These are phyloP conservation scores for Podilymbus podiceps DNA, from an alignment of 2,113 vertebrate genomes.

Conservation along the genomic window DNA sequence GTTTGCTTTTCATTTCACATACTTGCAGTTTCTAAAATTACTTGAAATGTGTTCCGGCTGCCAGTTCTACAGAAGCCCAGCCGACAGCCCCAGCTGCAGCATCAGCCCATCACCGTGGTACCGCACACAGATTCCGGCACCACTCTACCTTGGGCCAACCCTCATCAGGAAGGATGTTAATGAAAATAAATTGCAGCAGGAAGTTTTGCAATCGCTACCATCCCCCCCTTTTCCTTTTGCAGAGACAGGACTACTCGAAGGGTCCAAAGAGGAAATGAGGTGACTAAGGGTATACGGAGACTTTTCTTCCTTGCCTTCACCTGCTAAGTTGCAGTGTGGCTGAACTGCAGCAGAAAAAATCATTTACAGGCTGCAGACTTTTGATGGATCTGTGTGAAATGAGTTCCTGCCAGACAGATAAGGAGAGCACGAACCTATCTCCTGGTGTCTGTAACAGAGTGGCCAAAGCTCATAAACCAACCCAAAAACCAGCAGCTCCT, in stretches of 20 bases:
- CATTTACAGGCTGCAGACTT: neutral
- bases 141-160: neutral
- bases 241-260: neutral
- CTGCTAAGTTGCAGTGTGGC: neutral
- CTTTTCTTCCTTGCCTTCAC: neutral
- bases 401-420: neutral
- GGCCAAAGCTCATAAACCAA: neutral
- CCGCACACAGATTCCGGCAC: neutral
- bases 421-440: neutral
- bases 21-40: slow-evolving; percentile 54
- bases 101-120: neutral
- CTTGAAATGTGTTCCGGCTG: neutral
- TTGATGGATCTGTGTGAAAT: neutral
- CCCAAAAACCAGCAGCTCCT: neutral
- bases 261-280: neutral
- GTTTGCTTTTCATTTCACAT: slow-evolving; percentile 53
- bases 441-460: neutral
- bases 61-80: slow-evolving; percentile 3
- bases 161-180: neutral
- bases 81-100: neutral
- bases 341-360: neutral
- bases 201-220: neutral
- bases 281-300: neutral
- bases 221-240: neutral
- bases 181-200: neutral